A percentile compares a stretch with the other conserved stretches of the same genome.
Evolutionary conservation across 2,797 vertebrate species (phyloP).

Genomic region (Periophthalmus magnuspinnatus): DNA sequence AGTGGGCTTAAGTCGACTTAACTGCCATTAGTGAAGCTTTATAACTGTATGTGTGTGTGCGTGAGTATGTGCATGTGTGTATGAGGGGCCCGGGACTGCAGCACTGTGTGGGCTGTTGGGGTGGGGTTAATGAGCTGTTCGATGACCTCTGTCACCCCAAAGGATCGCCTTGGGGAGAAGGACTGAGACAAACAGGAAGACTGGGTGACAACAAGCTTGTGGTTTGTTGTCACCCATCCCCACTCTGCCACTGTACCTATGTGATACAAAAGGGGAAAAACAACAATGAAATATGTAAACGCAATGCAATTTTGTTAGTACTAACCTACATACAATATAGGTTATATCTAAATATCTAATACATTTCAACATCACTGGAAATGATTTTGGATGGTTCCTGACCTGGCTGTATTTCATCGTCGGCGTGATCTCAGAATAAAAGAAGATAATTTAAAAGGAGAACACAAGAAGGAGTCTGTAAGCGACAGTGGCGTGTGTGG

Average conservation of each 20-base stretch:
- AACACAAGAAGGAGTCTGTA: not conserved
- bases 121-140: conserved; percentile 80
- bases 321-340: not conserved
- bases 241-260: conserved; percentile 42
- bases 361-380: not conserved
- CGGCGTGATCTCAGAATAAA: conserved; percentile 5
- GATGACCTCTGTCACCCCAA: conserved; percentile 71
- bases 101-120: conserved; percentile 71
- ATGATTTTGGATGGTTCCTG: not conserved
- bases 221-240: conserved; percentile 26
- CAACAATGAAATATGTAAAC: not conserved
- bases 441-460: too few species aligned
- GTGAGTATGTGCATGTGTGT: conserved; percentile 12
- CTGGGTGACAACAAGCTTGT: conserved; percentile 63
- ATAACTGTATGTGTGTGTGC: conserved; percentile 52
- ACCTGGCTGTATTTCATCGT: conserved; percentile 12
- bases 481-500: conserved; percentile 10
- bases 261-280: conserved; percentile 9
- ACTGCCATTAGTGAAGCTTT: conserved; percentile 73
- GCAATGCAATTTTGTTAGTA: not conserved
- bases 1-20: conserved; percentile 69
- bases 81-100: conserved; percentile 58
- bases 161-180: conserved; percentile 66
- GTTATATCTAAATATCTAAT: not conserved
- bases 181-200: conserved; percentile 72